phyloP scores from a whole-genome alignment of 2,888 invertebrate species.

The Drosophila seclusa region DNA sequence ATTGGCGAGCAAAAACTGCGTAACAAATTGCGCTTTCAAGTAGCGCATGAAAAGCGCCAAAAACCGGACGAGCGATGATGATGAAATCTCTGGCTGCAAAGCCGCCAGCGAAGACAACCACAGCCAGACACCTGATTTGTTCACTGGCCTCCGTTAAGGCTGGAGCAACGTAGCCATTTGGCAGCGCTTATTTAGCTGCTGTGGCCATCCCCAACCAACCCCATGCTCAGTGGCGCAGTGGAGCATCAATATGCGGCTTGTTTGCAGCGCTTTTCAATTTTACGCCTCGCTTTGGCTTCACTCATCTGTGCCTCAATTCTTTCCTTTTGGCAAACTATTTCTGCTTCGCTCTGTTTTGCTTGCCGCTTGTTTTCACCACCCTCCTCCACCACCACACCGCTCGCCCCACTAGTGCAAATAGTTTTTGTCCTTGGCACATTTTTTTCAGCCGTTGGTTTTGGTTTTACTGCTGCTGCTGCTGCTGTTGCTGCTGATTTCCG shows the following conservation, averaged over 20 bases:
- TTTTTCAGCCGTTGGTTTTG: slow-evolving; percentile 34
- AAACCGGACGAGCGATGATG: slow-evolving; percentile 3
- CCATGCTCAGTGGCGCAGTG: slow-evolving; percentile 21
- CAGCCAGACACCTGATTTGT: slow-evolving; percentile 6
- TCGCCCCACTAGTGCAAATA: slow-evolving; percentile 56
- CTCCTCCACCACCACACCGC: neutral
- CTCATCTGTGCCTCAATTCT: slow-evolving; percentile 57
- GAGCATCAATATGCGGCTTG: slow-evolving; percentile 43
- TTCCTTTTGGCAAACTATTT: slow-evolving; percentile 32
- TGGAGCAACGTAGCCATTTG: slow-evolving; percentile 40
- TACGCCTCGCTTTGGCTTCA: slow-evolving; percentile 71
- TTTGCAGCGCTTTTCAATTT: slow-evolving; percentile 76
- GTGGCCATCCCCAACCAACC: slow-evolving; percentile 22
- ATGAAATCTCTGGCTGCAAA: slow-evolving; percentile 15
- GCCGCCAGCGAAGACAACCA: slow-evolving; percentile 2
- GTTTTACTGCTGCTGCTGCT: slow-evolving; percentile 12
- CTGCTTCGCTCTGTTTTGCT: slow-evolving; percentile 16
- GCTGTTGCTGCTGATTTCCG: slow-evolving; percentile 75
- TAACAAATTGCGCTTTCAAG: slow-evolving; percentile 64
- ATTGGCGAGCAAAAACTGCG: slow-evolving; percentile 65
- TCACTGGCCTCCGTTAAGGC: neutral
- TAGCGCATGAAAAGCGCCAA: slow-evolving; percentile 14
- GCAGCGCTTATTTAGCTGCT: slow-evolving; percentile 67
- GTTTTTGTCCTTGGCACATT: slow-evolving; percentile 82
- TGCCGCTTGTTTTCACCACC: slow-evolving; percentile 19